Evolutionary conservation across 2,113 vertebrate genomes (phyloP), one percentile per base, ranked within the genome.

Genomic region (Athene cunicularia): DNA sequence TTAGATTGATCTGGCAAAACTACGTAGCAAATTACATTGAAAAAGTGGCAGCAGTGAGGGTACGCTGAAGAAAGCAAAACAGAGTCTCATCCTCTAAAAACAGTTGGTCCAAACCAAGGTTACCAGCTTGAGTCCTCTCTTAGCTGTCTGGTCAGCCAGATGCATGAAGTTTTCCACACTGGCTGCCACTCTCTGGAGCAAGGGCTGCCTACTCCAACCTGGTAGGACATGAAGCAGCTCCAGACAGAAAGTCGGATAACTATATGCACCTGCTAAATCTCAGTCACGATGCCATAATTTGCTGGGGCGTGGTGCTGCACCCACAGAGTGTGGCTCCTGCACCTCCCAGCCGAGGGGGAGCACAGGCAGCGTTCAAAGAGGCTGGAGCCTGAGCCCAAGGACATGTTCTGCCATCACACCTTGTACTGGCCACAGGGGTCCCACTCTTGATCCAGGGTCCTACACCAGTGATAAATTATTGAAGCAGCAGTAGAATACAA

Each of bases 1-100:
- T 75, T 92, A 96, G 86, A 79, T 30, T 86, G 75, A 89, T 68
- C 39, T 68, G 66, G 77, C 23, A 89, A 97, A 97, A 76, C 72
- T 24, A 32, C 1, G 23, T 9, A 77, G 58, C 24, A 96, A 96
- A 93, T 73, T 71, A 27, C 26, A 53, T n/a, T 35, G 35, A 90
- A 59, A 71, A 92, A 82, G 62, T 33, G 63, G 24, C 23, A 85
- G 41, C 73, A 96, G 45, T 15, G 33, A 88, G 23, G 8, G 50
- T 33, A 56, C 50, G 14, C 35, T 84, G 52, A 62, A 95, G 73
- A 87, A 53, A 73, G 50, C 12, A 81, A 93, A 96, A 68, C 10
- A 62, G 15, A 58, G 28, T 14, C 43, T 86, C 12, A 45, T 59
- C 58, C 43, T 95, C 50, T 86, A 67, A 53, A 70, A 70, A 13